Evolutionary conservation across 2,797 vertebrate genomes (phyloP), one percentile per base, ranked within the genome.

Genomic region (Tokudaia muenninki): DNA sequence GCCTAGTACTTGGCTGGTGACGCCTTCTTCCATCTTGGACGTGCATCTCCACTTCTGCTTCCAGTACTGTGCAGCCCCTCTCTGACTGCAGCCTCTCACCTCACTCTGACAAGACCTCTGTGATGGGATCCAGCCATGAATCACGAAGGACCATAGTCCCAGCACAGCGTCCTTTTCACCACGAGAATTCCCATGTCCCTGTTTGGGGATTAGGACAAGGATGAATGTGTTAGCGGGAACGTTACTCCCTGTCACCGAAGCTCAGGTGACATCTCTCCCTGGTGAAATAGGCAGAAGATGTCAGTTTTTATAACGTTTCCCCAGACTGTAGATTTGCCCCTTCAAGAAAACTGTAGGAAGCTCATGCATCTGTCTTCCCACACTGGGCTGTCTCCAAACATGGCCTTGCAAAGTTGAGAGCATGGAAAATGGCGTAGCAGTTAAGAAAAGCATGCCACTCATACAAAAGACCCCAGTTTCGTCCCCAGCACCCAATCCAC

Each of bases 1-100:
- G 0, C 70, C 59, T 7, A 0, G 2, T 3, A n/a, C 77, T 52
- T 47, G 22, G 37, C 9, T 1, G 0, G 6, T 4, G 29, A 52
- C 44, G 22, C 24, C 12, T 3, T 11, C 59, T 6, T 34, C 44
- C 12, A 29, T n/a, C 67, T 72, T 37, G n/a, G 67, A 72, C 1
- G 7, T 37, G n/a, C 34, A 37, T 61, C n/a, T 24, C 84, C 3
- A 0, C 6, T 29, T 41, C 74, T 47, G 37, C 31, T 19, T 3
- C n/a, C 31, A 0, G 7, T 0, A 0, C 6, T 31, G 1, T 47
- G 0, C 4, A 55, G 86, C 47, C 26, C 22, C 21, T 14, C 41
- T 29, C n/a, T 3, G 41, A 47, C 3, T 9, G 10, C 14, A 8
- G 9, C 3, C 9, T 37, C 52, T 13, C 12, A 44, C 57, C 12